Conservation (phyloP, 2,797 vertebrate species). For the Channa striata region DNA sequence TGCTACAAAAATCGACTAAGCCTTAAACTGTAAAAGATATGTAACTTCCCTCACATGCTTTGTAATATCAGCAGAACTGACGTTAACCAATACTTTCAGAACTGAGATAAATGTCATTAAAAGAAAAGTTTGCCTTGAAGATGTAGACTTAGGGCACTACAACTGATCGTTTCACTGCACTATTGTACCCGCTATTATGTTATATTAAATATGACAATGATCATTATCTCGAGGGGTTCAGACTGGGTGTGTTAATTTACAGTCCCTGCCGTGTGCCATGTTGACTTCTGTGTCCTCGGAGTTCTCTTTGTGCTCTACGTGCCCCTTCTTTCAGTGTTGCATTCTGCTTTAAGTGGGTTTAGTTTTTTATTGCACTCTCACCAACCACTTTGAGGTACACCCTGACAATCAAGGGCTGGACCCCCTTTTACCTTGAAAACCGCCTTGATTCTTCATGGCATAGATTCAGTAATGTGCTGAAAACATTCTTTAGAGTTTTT, state of each 20-base stretch:
- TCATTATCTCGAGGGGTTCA: too few relatives aligned
- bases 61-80: background rate
- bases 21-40: background rate
- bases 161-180: background rate
- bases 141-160: background rate
- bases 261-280: constrained; percentile 17
- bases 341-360: constrained; percentile 32
- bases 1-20: background rate
- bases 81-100: constrained; percentile 1
- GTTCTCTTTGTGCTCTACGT: constrained; percentile 34
- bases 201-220: background rate
- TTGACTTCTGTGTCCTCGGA: constrained; percentile 27
- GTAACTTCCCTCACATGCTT: background rate
- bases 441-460: too few relatives aligned
- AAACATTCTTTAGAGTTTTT: too few relatives aligned
- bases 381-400: too few relatives aligned
- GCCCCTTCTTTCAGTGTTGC: constrained; percentile 16
- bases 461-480: too few relatives aligned
- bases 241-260: constrained; percentile 27
- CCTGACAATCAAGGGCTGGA: too few relatives aligned
- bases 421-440: too few relatives aligned
- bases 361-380: constrained; percentile 18
- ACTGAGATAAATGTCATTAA: background rate
- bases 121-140: constrained; percentile 8
- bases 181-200: constrained; percentile 6